Base-by-base conservation (phyloP, 2,797 vertebrate species). In the Centropyge bicolor region DNA sequence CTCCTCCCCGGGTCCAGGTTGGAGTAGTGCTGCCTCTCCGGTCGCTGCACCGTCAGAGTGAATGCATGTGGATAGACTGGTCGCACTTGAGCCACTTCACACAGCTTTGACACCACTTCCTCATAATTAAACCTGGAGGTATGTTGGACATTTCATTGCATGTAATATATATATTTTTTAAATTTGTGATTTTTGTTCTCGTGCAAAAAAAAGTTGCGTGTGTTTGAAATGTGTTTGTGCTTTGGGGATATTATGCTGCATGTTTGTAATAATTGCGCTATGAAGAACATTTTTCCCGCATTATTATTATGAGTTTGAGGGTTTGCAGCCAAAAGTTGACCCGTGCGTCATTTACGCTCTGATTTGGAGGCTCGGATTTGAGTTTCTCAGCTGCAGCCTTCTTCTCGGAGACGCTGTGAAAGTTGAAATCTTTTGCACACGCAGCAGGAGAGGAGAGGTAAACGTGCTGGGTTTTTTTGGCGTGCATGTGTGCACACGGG, bases 11-110 rank as follows among this genome's bases (percentile, higher is more conserved):
- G 93, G 90, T 91, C 90, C 91, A 90, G 91, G 91, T 91, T 90
- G 90, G 83, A 91, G 91, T 91, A 88, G 93, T 84, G 92, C 91
- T 91, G 89, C 91, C 88, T 93, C 92, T 89, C 90, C 84, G 90
- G 90, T 93, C 92, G 89, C 84, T 86, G 93, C 93, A 86, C 93
- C 86, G 85, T 91, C 89, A 90, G 79, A 90, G 83, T 90, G 91
- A 88, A 86, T 81, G 89, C 88, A 78, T 85, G 91, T 89, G 90
- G 93, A 92, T 94, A 91, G 91, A 94, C 82, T 62, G 86, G 66
- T 89, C 83, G 79, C 86, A 31, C 83, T 45, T 84, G 73, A 85
- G 70, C 84, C 78, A 84, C 41, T 64, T 31, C 27, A 31, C 80
- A 88, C 63, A 89, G 90, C 86, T 88, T 82, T 81, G 74, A 78